Evolutionary conservation across 2,113 vertebrate species (phyloP).

Genomic region (Strix uralensis): DNA sequence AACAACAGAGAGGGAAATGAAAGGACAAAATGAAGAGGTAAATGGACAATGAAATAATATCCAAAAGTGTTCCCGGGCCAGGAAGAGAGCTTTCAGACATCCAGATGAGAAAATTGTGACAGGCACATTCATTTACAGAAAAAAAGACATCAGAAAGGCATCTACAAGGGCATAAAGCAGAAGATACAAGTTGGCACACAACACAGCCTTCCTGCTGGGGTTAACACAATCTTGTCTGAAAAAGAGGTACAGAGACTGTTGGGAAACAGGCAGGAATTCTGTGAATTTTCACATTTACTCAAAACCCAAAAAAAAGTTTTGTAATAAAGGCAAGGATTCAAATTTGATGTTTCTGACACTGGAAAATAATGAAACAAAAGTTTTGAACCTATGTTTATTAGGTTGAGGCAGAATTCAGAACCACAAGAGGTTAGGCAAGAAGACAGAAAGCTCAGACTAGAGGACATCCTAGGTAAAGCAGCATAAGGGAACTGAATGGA

Average conservation of each 20-base stretch:
- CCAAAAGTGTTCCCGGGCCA: neutral
- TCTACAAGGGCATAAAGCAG: neutral
- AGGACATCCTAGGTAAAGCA: neutral
- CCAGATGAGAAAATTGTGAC: neutral
- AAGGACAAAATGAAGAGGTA: slow-evolving; percentile 20
- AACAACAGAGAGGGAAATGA: neutral
- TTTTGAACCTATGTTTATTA: neutral
- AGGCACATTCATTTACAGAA: neutral
- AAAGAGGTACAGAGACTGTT: neutral
- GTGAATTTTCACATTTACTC: neutral
- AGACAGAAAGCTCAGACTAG: neutral
- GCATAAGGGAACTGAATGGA: neutral
- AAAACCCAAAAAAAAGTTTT: neutral
- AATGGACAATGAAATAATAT: neutral
- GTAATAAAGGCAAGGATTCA: neutral
- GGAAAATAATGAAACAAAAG: neutral
- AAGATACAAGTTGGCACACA: neutral
- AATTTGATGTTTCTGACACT: neutral
- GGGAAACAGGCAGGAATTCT: neutral
- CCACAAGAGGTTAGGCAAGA: neutral
- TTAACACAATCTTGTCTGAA: neutral
- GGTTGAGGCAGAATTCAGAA: neutral
- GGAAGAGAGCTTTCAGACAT: neutral
- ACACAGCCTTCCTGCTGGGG: neutral
- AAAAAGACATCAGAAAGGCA: neutral